These are phyloP conservation scores for Lasioglossum baleicum DNA, from an alignment of 1,140 invertebrate species.

Conservation along the genomic window DNA sequence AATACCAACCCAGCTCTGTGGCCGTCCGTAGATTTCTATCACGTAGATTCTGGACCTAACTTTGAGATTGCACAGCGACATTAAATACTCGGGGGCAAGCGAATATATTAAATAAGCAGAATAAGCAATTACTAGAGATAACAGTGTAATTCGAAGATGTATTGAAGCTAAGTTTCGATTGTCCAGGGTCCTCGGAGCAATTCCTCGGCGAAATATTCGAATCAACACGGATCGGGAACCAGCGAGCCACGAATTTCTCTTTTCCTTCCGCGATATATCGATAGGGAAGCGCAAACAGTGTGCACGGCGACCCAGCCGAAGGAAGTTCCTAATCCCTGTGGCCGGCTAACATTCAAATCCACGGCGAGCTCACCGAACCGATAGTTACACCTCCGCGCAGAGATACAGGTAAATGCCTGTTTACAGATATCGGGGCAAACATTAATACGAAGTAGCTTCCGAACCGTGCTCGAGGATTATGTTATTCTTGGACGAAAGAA, in stretches of 20 bases:
- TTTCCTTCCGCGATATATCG: constrained; percentile 59
- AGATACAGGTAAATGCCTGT: constrained; percentile 73
- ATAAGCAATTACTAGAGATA: too few relatives aligned
- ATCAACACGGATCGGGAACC: constrained; percentile 16
- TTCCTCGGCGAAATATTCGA: constrained; percentile 27
- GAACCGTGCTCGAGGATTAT: constrained; percentile 75
- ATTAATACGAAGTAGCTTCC: constrained; percentile 75
- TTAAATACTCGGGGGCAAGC: too few relatives aligned
- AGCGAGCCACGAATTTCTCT: constrained; percentile 55
- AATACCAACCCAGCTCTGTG: too few relatives aligned
- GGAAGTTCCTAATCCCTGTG: constrained; percentile 77
- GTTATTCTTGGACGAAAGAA: constrained; percentile 75
- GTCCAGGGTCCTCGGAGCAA: not conserved
- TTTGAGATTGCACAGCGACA: too few relatives aligned
- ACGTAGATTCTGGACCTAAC: too few relatives aligned
- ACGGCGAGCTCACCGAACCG: constrained; percentile 61
- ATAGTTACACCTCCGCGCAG: constrained; percentile 67
- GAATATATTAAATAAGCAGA: too few relatives aligned
- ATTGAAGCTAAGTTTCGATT: not conserved
- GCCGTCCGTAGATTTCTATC: too few relatives aligned
- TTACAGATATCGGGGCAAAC: constrained; percentile 78
- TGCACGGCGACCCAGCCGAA: constrained; percentile 63
- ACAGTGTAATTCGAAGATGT: too few relatives aligned
- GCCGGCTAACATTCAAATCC: constrained; percentile 76
- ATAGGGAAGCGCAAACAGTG: constrained; percentile 62